Conservation (phyloP, 2,797 vertebrate genomes). For the Sebastiscus albofasciatus region DNA sequence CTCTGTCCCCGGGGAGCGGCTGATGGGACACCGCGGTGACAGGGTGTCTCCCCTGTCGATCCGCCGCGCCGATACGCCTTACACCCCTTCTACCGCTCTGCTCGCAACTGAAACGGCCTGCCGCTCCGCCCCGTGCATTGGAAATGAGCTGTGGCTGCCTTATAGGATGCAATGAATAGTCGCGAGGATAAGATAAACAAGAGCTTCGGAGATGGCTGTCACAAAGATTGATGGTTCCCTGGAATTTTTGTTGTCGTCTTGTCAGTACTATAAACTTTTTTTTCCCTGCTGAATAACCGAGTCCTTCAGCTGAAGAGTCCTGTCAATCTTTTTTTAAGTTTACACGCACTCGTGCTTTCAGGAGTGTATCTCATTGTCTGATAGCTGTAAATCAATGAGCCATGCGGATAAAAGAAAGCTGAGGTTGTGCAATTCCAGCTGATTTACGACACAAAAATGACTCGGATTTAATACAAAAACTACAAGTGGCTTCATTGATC, state of each 20-base stretch:
- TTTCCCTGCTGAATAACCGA: slow-evolving; percentile 60
- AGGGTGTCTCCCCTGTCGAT: slow-evolving; percentile 71
- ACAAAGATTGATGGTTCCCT: slow-evolving; percentile 63
- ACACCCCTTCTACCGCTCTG: slow-evolving; percentile 53
- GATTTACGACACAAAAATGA: neutral
- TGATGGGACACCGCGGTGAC: slow-evolving; percentile 67
- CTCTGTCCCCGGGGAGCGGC: slow-evolving; percentile 58
- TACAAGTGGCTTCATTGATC: neutral
- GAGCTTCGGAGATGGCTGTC: slow-evolving; percentile 42
- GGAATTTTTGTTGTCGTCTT: slow-evolving; percentile 49
- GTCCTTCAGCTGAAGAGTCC: slow-evolving; percentile 48
- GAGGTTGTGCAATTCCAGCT: neutral
- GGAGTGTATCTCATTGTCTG: slow-evolving; percentile 17
- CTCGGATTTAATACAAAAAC: neutral
- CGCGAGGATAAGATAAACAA: slow-evolving; percentile 53
- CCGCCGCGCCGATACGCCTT: slow-evolving; percentile 45
- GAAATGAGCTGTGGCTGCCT: slow-evolving; percentile 60
- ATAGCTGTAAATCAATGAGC: slow-evolving; percentile 30
- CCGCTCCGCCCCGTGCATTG: slow-evolving; percentile 51
- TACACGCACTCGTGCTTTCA: slow-evolving; percentile 27
- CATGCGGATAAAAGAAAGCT: slow-evolving; percentile 8
- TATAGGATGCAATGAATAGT: slow-evolving; percentile 46
- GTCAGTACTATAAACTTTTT: slow-evolving; percentile 59
- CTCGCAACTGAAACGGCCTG: slow-evolving; percentile 33
- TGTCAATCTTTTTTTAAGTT: slow-evolving; percentile 55